Base-by-base conservation (phyloP, 2,113 vertebrate species). In the Telmatochromis bifrenatus region DNA sequence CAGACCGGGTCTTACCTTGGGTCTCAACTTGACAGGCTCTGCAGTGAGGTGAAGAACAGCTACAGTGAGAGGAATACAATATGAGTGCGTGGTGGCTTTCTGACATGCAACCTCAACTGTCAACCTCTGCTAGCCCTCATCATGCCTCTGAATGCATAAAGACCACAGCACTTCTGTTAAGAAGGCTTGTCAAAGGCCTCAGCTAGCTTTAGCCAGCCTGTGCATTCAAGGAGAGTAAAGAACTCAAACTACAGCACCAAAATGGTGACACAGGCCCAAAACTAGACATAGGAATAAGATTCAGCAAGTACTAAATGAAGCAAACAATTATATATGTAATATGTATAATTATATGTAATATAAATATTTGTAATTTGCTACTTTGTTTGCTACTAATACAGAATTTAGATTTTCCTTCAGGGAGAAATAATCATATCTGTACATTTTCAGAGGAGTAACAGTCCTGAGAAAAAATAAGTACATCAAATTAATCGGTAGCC, bases 11-110 rank as follows among this genome's bases (percentile, higher is more conserved):
- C 97, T 98, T 97, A 99, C 98, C 97, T 97, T 97, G 0, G 95
- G 83, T 90, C 96, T 98, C 86, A 90, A 85, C 87, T 94, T 97
- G 81, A 96, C 95, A 28, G 95, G 94, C 88, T 98, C 98, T 99
- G 97, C 96, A 97, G 97, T 90, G 83, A 96, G 96, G 83, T 95
- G 96, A 93, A 97, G 97, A 95, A 97, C 95, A 33, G 95, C 96
- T 95, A 97, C 96, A 91, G 97, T 96, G 96, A 96, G 93, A 84
- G 62, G 86, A 94, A 95, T 89, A 85, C 82, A 75, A 82, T 82
- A 94, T 91, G 70, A 95, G 92, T 42, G 82, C 3, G 70, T 82
- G 93, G 91, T 90, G 85, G 81, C 90, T 92, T 90, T 60, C 62
- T 90, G 90, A 93, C 92, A 92, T 88, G 84, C 93, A 93, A 91